Conservation (phyloP, 2,113 vertebrate genomes). For the Oenanthe melanoleuca region DNA sequence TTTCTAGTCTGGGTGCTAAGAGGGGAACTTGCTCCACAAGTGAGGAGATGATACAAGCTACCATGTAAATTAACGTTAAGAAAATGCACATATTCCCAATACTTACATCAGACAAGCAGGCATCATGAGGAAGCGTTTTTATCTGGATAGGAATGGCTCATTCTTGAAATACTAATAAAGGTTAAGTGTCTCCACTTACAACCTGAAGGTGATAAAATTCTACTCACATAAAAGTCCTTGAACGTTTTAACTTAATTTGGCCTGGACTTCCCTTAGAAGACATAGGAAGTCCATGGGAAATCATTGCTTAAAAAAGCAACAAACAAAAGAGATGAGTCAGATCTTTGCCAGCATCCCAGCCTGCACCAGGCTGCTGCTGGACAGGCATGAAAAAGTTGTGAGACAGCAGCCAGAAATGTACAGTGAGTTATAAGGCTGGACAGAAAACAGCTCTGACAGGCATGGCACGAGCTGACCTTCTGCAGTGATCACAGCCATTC, state of each 20-base stretch:
- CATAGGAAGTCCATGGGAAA: constrained; percentile 1
- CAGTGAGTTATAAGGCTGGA: neutral
- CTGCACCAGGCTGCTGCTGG: neutral
- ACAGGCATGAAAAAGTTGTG: neutral
- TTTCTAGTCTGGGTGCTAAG: neutral
- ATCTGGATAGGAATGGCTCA: neutral
- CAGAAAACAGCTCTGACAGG: neutral
- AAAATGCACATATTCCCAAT: neutral
- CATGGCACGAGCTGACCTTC: neutral
- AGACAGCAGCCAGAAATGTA: neutral
- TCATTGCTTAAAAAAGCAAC: neutral
- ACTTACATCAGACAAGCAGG: neutral
- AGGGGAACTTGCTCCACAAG: neutral
- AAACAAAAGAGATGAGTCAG: neutral
- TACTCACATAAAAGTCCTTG: neutral
- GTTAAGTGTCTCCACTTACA: neutral
- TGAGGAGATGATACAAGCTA: neutral
- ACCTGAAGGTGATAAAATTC: neutral
- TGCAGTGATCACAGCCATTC: neutral
- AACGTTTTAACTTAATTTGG: neutral
- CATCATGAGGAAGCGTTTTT: neutral
- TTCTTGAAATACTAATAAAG: neutral
- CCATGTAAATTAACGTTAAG: fast-evolving
- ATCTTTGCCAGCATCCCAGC: neutral
- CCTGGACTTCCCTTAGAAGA: neutral